A percentile compares a stretch with the other conserved stretches of the same genome.
phyloP scores from a whole-genome alignment of 2,797 vertebrate species.

The Cyprinella venusta region DNA sequence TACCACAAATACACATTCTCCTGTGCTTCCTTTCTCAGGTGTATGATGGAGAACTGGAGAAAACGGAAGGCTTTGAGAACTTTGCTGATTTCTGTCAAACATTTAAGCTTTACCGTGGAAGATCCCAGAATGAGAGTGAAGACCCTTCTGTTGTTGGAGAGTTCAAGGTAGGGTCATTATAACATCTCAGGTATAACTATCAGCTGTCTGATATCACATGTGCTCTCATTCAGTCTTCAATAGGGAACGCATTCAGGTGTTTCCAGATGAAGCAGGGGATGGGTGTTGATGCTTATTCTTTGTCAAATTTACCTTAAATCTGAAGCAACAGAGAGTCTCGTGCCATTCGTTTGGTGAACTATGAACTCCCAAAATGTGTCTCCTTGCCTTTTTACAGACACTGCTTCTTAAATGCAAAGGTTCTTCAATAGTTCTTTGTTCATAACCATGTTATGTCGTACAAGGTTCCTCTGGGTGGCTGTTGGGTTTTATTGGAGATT shows the following conservation, averaged over 20 bases:
- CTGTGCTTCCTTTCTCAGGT: constrained; percentile 75
- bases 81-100: constrained; percentile 94
- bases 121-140: constrained; percentile 82
- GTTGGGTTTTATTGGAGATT: neutral
- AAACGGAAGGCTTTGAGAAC: constrained; percentile 78
- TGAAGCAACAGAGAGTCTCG: neutral
- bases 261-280: constrained; percentile 31
- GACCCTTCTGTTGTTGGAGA: constrained; percentile 93
- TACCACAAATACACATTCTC: constrained; percentile 9
- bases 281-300: constrained; percentile 35
- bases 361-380: neutral
- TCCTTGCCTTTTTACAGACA: neutral
- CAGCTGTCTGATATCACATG: neutral
- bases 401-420: neutral
- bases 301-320: constrained; percentile 36
- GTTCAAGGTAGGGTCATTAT: constrained; percentile 84
- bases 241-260: constrained; percentile 9
- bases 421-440: neutral
- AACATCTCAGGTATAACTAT: constrained; percentile 8
- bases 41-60: constrained; percentile 85
- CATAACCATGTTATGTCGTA: neutral
- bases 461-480: neutral
- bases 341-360: neutral
- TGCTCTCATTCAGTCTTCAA: constrained; percentile 28
- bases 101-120: constrained; percentile 89